Evolutionary conservation across 2,113 vertebrate species (phyloP), one percentile per base, ranked within the genome.

Genomic region (Acanthochromis polyacanthus): DNA sequence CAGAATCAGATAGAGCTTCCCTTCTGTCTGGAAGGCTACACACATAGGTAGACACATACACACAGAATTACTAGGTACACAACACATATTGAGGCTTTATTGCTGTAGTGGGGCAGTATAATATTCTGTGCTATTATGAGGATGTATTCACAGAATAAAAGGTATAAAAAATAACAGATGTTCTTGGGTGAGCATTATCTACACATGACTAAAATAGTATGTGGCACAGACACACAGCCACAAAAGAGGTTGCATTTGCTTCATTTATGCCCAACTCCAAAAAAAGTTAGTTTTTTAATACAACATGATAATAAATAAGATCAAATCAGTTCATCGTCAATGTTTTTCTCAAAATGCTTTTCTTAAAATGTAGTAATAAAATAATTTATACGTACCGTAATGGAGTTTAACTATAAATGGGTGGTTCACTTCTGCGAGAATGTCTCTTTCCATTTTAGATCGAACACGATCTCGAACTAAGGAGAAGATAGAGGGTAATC

Each of bases 401-500:
- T 99, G 98, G 30, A 99, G 96, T 92, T 98, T 98, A 59, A 99
- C 98, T 72, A 99, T 99, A 91, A 99, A 99, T 10, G 98, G 98
- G 85, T 99, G 98, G 82, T 97, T 99, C 82, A 99, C 98, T 93
- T 99, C 98, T 14, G 97, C 98, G 87, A 99, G 91, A 88, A 99
- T 99, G 83, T 99, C 98, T 88, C 98, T 96, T 83, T 99, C 98
- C 98, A 99, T 98, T 92, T 99, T 99, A 0, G 98, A 98, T 20
- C 98, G 91, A 30, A 98, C 97, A 4, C 97, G 95, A 93, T 99
- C 98, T 22, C 97, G 96, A 66, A 99, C 98, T 99, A 66, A 76
- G 23, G 51, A 60, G 16, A 20, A 75, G 3, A 78, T 0, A 65
- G 25, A 43, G 22, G 5, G n/a, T 25, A 53, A 17, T 62, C 4